Conservation (phyloP, 2,888 invertebrate genomes). For the Xylocampa areola region DNA sequence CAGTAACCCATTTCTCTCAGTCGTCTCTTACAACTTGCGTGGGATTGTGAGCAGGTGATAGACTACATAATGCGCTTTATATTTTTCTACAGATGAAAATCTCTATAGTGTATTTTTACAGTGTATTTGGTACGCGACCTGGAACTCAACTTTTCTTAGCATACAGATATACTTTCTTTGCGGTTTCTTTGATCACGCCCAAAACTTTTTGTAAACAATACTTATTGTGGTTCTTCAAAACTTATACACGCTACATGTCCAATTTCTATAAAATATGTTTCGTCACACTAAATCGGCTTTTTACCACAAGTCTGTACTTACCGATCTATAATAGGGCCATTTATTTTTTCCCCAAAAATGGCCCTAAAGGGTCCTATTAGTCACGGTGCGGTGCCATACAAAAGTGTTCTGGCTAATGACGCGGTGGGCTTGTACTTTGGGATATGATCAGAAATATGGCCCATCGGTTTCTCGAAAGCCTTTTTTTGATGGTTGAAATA, state of each 20-base stretch:
- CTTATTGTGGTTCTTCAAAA: constrained; percentile 35
- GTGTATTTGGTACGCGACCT: neutral
- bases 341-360: constrained; percentile 78
- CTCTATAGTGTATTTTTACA: constrained; percentile 4
- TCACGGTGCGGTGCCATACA: constrained; percentile 77
- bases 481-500: constrained; percentile 47
- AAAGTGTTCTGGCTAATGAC: constrained; percentile 68
- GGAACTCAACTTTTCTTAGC: constrained; percentile 17
- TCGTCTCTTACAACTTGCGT: constrained; percentile 43
- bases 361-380: constrained; percentile 84
- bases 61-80: constrained; percentile 15
- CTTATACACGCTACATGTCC: constrained; percentile 67
- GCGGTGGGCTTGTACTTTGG: constrained; percentile 60
- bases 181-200: constrained; percentile 46
- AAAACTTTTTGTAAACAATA: constrained; percentile 36
- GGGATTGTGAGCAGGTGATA: constrained; percentile 45
- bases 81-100: neutral
- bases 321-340: constrained; percentile 68
- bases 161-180: constrained; percentile 27
- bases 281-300: constrained; percentile 67
- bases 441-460: constrained; percentile 60
- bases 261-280: constrained; percentile 69
- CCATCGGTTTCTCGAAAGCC: constrained; percentile 45
- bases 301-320: constrained; percentile 72
- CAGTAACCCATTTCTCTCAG: constrained; percentile 52